Percentiles rank a stretch among this genome's conserved stretches.
Evolutionary conservation across 2,113 vertebrate genomes (phyloP).

Genomic region (Trachemys scripta): DNA sequence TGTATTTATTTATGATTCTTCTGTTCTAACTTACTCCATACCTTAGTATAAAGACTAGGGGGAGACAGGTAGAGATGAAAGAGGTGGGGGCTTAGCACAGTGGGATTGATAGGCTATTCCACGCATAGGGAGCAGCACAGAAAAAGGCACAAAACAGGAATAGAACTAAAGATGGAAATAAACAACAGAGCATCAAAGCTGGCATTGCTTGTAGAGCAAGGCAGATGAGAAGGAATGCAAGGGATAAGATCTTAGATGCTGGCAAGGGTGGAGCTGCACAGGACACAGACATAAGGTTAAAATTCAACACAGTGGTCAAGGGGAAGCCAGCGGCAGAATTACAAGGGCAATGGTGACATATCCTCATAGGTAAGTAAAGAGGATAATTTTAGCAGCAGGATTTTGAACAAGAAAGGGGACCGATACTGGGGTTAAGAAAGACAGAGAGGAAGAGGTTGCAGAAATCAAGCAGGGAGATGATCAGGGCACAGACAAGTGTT

Average conservation of each 20-base stretch:
- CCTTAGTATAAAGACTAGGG: not conserved
- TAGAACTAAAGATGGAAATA: not conserved
- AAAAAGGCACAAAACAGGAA: not conserved
- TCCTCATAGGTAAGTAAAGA: not conserved
- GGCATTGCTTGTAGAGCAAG: not conserved
- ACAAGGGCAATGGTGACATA: not conserved
- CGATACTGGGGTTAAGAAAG: not conserved
- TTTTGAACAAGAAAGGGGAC: not conserved
- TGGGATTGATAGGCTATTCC: not conserved
- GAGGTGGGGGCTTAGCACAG: not conserved
- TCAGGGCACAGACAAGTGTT: not conserved
- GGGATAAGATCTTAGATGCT: not conserved
- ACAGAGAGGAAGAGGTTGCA: not conserved
- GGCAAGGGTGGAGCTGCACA: not conserved
- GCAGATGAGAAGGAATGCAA: not conserved
- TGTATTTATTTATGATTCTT: not conserved
- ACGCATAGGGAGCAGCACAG: not conserved
- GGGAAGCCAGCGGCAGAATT: not conserved
- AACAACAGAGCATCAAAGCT: too few relatives aligned
- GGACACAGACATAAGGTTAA: not conserved
- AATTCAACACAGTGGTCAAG: not conserved
- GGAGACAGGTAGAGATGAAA: not conserved
- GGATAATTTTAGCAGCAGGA: not conserved
- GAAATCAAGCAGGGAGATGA: not conserved
- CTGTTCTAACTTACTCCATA: not conserved